Percentiles rank a stretch among this genome's conserved stretches.
Evolutionary conservation across 2,797 vertebrate species (phyloP).

Genomic region (Pelochelys cantorii): DNA sequence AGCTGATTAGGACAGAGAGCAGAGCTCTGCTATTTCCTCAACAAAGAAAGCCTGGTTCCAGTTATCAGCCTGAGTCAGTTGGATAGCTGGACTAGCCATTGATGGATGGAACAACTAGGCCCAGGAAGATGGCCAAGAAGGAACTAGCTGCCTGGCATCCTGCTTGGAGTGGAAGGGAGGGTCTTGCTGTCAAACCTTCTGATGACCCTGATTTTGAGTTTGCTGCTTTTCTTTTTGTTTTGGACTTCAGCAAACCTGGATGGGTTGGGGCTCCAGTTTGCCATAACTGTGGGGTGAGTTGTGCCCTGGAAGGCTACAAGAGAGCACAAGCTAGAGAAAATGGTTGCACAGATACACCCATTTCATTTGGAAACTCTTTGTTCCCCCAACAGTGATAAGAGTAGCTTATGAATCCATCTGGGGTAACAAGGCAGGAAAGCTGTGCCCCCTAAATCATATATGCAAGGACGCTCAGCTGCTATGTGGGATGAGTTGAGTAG

Average conservation of each 20-base stretch:
- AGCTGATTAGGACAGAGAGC: background rate
- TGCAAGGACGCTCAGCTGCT: background rate
- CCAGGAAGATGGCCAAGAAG: background rate
- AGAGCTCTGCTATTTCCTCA: background rate
- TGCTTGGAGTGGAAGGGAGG: background rate
- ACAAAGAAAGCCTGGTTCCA: too few relatives aligned
- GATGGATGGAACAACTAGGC: background rate
- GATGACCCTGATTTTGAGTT: background rate
- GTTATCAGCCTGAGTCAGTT: too few relatives aligned
- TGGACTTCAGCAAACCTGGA: background rate
- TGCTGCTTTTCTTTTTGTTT: background rate
- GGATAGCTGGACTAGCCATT: background rate
- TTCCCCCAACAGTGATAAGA: conserved; percentile 32
- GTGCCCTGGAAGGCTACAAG: background rate
- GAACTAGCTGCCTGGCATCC: background rate
- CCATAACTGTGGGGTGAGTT: background rate
- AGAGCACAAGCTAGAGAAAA: background rate
- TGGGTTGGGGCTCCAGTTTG: background rate
- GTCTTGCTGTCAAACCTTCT: background rate
- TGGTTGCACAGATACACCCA: conserved; percentile 2
- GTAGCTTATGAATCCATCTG: background rate
- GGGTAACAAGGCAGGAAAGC: background rate
- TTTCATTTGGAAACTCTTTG: conserved; percentile 42
- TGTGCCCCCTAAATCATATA: conserved; percentile 19
- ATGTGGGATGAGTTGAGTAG: background rate